These are phyloP conservation scores for Napeogenes inachia DNA, from an alignment of 2,888 invertebrate genomes.

Conservation along the genomic window DNA sequence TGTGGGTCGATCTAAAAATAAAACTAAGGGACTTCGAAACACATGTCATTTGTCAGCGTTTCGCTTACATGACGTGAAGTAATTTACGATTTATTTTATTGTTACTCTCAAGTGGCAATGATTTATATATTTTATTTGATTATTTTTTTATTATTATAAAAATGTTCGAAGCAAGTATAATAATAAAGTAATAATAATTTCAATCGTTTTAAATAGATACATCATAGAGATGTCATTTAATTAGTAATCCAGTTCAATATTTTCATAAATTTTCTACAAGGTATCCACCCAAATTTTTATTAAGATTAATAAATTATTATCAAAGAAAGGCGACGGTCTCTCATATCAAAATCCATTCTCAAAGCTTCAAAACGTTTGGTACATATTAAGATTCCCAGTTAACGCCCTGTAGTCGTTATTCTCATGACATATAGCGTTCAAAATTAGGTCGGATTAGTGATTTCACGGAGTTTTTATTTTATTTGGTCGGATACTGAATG, in stretches of 20 bases:
- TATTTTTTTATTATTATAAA: constrained; percentile 11
- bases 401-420: constrained; percentile 50
- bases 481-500: constrained; percentile 35
- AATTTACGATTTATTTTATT: constrained; percentile 55
- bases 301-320: too few relatives aligned
- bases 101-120: constrained; percentile 43
- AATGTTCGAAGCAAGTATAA: constrained; percentile 9
- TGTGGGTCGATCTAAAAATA: constrained; percentile 58
- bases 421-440: constrained; percentile 56
- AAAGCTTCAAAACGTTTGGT: constrained; percentile 40
- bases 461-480: constrained; percentile 52
- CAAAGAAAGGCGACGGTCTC: constrained; percentile 37
- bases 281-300: too few relatives aligned
- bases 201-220: too few relatives aligned
- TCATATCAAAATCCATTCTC: constrained; percentile 33
- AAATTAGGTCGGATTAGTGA: constrained; percentile 67
- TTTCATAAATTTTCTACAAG: too few relatives aligned
- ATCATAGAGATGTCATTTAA: too few relatives aligned
- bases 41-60: constrained; percentile 70
- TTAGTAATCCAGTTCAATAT: too few relatives aligned
- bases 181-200: too few relatives aligned
- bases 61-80: constrained; percentile 56
- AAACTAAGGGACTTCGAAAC: constrained; percentile 50
- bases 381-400: constrained; percentile 45
- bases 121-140: constrained; percentile 6